Evolutionary conservation across 2,797 vertebrate genomes (phyloP), one percentile per base, ranked within the genome.

Genomic region (Gymnoscopelus microlampas): DNA sequence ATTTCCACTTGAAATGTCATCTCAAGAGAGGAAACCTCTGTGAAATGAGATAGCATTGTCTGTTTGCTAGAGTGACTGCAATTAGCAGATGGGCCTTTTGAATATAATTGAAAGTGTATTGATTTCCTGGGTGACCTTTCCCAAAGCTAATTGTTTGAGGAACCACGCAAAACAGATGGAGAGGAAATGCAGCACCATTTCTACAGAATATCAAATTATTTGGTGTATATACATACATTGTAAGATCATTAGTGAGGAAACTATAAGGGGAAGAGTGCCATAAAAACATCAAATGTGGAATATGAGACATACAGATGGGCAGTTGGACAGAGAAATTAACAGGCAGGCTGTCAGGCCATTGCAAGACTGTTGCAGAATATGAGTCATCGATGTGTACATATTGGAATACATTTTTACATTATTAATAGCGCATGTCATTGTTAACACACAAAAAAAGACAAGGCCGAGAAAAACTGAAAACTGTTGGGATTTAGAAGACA

Each of bases 41-140:
- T 63, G 58, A 75, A 76, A 66, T 44, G 13, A 63, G 60, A 76
- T 26, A 48, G 53, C 51, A 70, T 39, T 15, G 58, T 51, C 15
- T 57, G 60, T 61, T 66, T 59, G 23, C 39, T 44, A 44, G 39
- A 44, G 39, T 10, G 39, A 44, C 39, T 44, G 39, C 39, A 44
- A 15, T 23, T 54, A 54, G 10, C 5, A 23, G n/a, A 19, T 9
- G 23, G 15, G 53, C 53, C 15, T 54, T 63, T 59, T 55, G 57
- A 58, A 51, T 53, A 63, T 79, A 80, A 85, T 55, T 85, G 63
- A 88, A 90, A 79, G 61, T 49, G 24, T 60, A 78, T 74, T 57
- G 66, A 82, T 83, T 89, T 78, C 29, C 70, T 54, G 6, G 63
- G 56, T 74, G 81, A 85, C 72, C 78, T 68, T 78, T 87, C 39